phyloP scores from a whole-genome alignment of 2,888 invertebrate genomes.

The Nezara viridula region DNA sequence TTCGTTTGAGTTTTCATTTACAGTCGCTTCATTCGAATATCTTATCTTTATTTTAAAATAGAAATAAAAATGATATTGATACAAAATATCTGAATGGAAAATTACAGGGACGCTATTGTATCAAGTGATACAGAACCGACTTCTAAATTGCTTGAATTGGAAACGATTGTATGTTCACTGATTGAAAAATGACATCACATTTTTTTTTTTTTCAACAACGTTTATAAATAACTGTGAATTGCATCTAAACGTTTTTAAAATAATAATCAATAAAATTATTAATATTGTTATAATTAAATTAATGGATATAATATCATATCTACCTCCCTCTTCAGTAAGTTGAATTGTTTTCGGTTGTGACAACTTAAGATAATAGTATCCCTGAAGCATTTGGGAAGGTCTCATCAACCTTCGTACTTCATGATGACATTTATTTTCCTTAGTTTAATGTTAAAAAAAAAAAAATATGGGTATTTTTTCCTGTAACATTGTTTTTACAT shows the following conservation, averaged over 20 bases:
- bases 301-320: background rate
- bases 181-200: background rate
- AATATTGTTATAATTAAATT: no score
- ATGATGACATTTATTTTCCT: background rate
- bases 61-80: background rate
- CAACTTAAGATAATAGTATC: background rate
- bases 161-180: background rate
- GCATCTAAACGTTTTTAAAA: no score
- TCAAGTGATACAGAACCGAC: background rate
- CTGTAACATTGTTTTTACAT: no score
- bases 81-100: background rate
- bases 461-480: no score
- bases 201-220: background rate
- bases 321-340: background rate
- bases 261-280: no score
- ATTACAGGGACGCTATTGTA: background rate
- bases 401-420: background rate
- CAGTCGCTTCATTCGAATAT: no score
- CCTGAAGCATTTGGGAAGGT: background rate
- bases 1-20: no score
- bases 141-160: constrained; percentile 10
- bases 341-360: background rate
- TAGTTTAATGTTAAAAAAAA: no score
- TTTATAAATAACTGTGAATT: no score
- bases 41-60: no score